phyloP scores from a whole-genome alignment of 2,888 invertebrate species.

The Cataglyphis albicans region DNA sequence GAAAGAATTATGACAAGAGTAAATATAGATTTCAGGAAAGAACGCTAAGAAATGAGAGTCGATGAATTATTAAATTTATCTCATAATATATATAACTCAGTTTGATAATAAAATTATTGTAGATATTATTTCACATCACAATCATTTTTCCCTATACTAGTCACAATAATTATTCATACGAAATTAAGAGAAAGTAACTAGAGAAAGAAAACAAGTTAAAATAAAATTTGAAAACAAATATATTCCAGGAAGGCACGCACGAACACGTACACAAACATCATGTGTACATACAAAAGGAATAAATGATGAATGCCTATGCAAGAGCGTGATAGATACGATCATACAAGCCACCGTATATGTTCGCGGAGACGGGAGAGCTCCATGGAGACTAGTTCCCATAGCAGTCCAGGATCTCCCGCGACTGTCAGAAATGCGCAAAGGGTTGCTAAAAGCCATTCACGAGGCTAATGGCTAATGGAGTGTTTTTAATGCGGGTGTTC shows the following conservation, averaged over 20 bases:
- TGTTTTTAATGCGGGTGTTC: conserved; percentile 64
- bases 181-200: neutral
- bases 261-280: neutral
- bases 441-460: conserved; percentile 80
- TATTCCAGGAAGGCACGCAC: neutral
- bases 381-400: conserved; percentile 69
- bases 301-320: conserved; percentile 14
- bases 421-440: conserved; percentile 74
- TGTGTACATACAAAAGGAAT: neutral
- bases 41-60: neutral
- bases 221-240: neutral
- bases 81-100: neutral
- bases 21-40: neutral
- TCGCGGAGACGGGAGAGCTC: conserved; percentile 62
- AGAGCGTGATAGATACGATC: conserved; percentile 25
- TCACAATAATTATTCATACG: neutral
- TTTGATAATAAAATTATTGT: neutral
- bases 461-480: conserved; percentile 76
- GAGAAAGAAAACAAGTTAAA: neutral
- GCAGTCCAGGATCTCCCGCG: conserved; percentile 71
- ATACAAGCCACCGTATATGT: conserved; percentile 63
- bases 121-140: neutral
- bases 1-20: conserved; percentile 22
- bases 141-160: neutral
- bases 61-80: neutral